These are phyloP conservation scores for Cyphomyrmex costatus DNA, from an alignment of 1,140 invertebrate species.

Conservation along the genomic window DNA sequence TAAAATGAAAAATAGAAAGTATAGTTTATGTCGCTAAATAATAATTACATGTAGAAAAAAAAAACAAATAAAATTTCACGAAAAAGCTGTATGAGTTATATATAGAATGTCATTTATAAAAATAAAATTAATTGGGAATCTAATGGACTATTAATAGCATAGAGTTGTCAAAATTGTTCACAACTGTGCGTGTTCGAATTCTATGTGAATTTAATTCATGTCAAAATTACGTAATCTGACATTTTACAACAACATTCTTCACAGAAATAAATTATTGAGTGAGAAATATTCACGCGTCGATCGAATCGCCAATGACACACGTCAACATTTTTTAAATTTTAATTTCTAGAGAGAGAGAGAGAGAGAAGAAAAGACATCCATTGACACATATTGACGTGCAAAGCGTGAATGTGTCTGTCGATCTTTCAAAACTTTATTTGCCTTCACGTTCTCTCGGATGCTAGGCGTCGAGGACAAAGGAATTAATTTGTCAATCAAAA, in stretches of 20 bases:
- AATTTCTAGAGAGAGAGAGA: conserved; percentile 11
- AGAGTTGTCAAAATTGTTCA: not conserved
- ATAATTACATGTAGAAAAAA: conserved; percentile 1
- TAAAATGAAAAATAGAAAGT: not conserved
- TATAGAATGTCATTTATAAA: not conserved
- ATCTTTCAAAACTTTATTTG: conserved; percentile 36
- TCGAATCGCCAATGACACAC: conserved; percentile 10
- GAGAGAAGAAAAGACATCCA: too few species aligned
- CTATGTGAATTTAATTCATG: not conserved
- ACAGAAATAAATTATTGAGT: conserved; percentile 4
- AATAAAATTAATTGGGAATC: conserved; percentile 15
- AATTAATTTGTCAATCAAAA: conserved; percentile 38
- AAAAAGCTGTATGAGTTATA: not conserved
- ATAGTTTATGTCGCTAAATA: conserved; percentile 6
- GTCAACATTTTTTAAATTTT: conserved; percentile 33
- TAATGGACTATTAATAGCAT: not conserved
- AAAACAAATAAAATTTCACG: not conserved
- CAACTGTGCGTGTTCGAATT: not conserved
- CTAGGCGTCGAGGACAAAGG: not conserved
- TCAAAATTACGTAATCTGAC: conserved; percentile 4
- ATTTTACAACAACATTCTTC: not conserved
- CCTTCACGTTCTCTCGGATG: not conserved
- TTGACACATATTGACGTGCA: conserved; percentile 24
- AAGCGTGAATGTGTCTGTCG: conserved; percentile 31
- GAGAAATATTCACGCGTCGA: not conserved